A percentile compares a stretch with the other conserved stretches of the same genome.
Evolutionary conservation across 1,140 invertebrate genomes (phyloP).

Genomic region (Drosophila eugracilis): DNA sequence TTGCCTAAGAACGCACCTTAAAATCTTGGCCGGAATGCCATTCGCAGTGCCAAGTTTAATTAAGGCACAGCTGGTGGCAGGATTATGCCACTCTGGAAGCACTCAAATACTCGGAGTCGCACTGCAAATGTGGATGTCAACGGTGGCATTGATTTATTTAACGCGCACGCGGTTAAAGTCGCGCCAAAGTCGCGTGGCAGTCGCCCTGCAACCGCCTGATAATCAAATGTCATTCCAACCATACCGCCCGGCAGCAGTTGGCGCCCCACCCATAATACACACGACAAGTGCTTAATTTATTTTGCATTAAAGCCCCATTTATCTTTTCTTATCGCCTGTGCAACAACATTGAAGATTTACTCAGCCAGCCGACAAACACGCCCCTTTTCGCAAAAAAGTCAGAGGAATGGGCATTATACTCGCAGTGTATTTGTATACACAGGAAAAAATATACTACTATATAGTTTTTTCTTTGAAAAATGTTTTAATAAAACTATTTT

Average conservation of each 20-base stretch:
- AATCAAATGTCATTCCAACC: constrained; percentile 78
- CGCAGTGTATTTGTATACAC: background rate
- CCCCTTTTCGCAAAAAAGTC: constrained; percentile 15
- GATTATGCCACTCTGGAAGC: constrained; percentile 39
- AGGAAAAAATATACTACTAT: background rate
- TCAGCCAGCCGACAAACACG: constrained; percentile 52
- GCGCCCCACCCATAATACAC: constrained; percentile 58
- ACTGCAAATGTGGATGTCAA: constrained; percentile 47
- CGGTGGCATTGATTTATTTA: constrained; percentile 75
- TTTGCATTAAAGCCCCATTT: constrained; percentile 81
- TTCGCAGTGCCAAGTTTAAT: constrained; percentile 59
- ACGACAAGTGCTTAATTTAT: constrained; percentile 82
- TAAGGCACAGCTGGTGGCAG: constrained; percentile 64
- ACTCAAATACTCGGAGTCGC: constrained; percentile 16
- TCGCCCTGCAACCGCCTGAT: constrained; percentile 60
- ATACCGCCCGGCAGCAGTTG: constrained; percentile 33
- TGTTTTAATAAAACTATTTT: too few species aligned
- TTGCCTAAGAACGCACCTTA: constrained; percentile 21
- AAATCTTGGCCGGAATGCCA: constrained; percentile 10
- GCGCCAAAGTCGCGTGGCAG: constrained; percentile 48
- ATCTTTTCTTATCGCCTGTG: constrained; percentile 79
- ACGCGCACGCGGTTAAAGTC: constrained; percentile 55
- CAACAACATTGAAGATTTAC: constrained; percentile 83
- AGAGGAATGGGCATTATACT: background rate
- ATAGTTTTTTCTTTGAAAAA: background rate